phyloP scores from a whole-genome alignment of 2,888 invertebrate genomes.

The Dastarcus helophoroides region DNA sequence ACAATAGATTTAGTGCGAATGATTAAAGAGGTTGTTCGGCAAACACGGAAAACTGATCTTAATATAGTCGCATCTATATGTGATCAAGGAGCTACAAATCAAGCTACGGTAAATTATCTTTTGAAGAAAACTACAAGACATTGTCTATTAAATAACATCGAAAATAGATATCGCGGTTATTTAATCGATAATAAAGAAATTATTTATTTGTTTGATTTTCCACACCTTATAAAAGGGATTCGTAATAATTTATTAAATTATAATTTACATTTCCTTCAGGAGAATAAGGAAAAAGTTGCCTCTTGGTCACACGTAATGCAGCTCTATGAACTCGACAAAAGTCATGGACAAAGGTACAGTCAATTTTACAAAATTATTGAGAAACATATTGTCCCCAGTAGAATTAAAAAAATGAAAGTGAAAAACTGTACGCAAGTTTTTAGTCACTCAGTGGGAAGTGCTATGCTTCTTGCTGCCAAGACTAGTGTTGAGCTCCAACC shows the following conservation, averaged over 20 bases:
- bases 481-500: too few relatives aligned
- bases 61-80: slow-evolving; percentile 8
- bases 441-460: slow-evolving; percentile 4
- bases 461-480: too few relatives aligned
- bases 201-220: slow-evolving; percentile 10
- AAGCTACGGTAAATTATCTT: slow-evolving; percentile 7
- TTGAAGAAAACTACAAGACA: background rate
- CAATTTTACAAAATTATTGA: slow-evolving; percentile 7
- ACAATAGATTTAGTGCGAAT: slow-evolving; percentile 3
- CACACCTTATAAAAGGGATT: slow-evolving; percentile 8
- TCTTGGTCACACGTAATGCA: slow-evolving; percentile 7
- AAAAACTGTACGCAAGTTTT: slow-evolving; percentile 3
- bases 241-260: slow-evolving; percentile 13
- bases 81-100: slow-evolving; percentile 8
- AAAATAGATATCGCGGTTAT: slow-evolving; percentile 1
- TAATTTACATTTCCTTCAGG: slow-evolving; percentile 6
- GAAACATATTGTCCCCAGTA: slow-evolving; percentile 4
- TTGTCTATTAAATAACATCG: background rate
- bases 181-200: slow-evolving; percentile 8
- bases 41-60: slow-evolving; percentile 7
- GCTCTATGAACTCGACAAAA: slow-evolving; percentile 5
- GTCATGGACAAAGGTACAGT: background rate
- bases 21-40: slow-evolving; percentile 3
- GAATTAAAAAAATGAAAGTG: slow-evolving; percentile 5
- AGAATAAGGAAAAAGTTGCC: slow-evolving; percentile 6